Evolutionary conservation across 2,888 invertebrate species (phyloP).

Genomic region (Oxytorus armatus): DNA sequence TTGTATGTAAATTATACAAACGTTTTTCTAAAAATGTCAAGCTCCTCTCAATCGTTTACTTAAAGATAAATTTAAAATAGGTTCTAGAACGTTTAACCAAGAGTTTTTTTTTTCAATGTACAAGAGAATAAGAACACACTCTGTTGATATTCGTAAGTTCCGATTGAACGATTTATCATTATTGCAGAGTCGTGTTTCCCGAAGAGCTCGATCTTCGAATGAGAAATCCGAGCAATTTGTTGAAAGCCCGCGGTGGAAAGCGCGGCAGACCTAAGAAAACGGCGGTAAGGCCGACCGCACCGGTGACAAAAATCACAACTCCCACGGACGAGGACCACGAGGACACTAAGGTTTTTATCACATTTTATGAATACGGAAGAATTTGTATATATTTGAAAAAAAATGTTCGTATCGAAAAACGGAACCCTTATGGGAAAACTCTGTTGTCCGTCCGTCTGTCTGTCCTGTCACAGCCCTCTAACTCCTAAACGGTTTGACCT

Average conservation of each 20-base stretch:
- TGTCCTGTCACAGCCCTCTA: no score
- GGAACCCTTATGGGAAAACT: no score
- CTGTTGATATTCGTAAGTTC: constrained; percentile 6
- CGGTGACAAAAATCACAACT: constrained; percentile 72
- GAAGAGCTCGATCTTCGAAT: constrained; percentile 81
- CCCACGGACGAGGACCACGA: constrained; percentile 78
- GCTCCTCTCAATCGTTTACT: no score
- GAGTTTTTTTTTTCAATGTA: no score
- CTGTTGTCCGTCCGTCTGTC: no score
- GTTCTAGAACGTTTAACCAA: no score
- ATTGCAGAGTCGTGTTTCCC: constrained; percentile 85
- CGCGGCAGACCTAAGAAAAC: constrained; percentile 81
- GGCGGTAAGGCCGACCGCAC: constrained; percentile 72
- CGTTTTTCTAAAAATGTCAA: no score
- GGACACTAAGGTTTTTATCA: constrained; percentile 80
- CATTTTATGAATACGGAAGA: no score
- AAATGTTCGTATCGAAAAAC: no score
- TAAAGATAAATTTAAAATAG: no score
- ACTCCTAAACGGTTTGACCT: no score
- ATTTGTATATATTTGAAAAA: constrained; percentile 15
- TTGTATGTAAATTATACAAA: no score
- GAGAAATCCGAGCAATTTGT: constrained; percentile 74
- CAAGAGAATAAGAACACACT: neutral
- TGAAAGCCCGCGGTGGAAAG: constrained; percentile 78
- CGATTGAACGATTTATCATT: constrained; percentile 16